These are phyloP conservation scores for Platygyra sinensis DNA, from an alignment of 64 coral and sea anemone genomes.

Conservation along the genomic window DNA sequence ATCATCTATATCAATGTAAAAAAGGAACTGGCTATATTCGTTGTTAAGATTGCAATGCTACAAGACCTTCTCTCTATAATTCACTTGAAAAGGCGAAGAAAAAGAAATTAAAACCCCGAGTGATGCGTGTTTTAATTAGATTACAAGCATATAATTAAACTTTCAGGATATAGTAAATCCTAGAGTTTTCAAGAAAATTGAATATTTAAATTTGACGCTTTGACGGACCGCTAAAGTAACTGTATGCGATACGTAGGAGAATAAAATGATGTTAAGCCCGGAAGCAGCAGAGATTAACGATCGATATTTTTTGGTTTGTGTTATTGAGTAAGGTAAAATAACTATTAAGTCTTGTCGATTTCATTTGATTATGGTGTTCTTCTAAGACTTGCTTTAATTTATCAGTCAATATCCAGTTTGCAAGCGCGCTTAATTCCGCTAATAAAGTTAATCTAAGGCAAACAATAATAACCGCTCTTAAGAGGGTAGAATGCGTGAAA, in stretches of 20 bases:
- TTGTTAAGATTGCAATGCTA: too few species aligned
- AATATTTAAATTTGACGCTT: background rate
- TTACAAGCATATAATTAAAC: background rate
- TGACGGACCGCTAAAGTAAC: background rate
- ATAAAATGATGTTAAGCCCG: too few species aligned
- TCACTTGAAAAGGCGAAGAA: background rate
- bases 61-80: background rate
- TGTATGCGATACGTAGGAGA: background rate
- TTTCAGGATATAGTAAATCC: background rate
- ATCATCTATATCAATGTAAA: too few species aligned
- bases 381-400: background rate
- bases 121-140: constrained; percentile 3
- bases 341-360: background rate
- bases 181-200: background rate
- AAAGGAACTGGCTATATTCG: too few species aligned
- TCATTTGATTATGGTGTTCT: background rate
- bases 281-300: background rate
- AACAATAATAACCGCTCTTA: background rate
- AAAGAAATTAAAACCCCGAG: background rate
- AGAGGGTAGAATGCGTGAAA: background rate
- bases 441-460: background rate
- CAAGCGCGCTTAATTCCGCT: background rate
- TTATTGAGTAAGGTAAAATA: background rate
- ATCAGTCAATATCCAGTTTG: background rate
- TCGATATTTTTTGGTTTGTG: background rate